Evolutionary conservation across 53 echinoderm and acorn worm species (phyloP), one percentile per base, ranked within the genome.

Genomic region (Echinometra lucunter): DNA sequence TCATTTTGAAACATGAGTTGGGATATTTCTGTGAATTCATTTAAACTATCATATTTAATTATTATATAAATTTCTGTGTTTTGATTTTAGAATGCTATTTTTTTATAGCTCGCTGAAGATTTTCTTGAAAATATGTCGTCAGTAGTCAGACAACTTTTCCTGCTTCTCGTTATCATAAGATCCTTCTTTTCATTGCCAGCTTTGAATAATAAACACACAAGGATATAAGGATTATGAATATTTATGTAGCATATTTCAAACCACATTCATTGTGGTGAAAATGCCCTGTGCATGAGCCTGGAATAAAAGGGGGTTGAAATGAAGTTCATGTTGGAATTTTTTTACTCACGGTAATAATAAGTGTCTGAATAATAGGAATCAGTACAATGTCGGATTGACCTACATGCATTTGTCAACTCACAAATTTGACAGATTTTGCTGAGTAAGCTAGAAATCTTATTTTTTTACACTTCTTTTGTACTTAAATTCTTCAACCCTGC

Each of bases 261-360:
- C 16, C 8, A 63, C 63, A 9, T 21, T 21, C 17, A 58, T 2
- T 83, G 9, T 74, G 13, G 35, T 35, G 27, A 25, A 82, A 82
- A 44, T 21, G 13, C 6, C 7, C 13, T 25, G 49, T 83, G 47
- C 49, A 85, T 49, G n/a, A n/a, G 12, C 49, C 11, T 27, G n/a
- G n/a, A 47, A 81, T 81, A 81, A 81, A 44, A 6, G 23, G 85
- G 85, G 85, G 85, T 85, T 81, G 53, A 49, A 27, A 30, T 13
- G 15, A 85, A 49, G 85, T 47, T 85, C 85, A 49, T 27, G 2
- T 45, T 27, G 85, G 10, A 49, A 27, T 8, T 15, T 23, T 47
- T n/a, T n/a, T n/a, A n/a, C 0, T n/a, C 49, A 28, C 28, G 23
- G 81, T 42, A 42, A 16, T 44, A 81, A 25, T 10, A n/a, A 40